These are phyloP conservation scores for Drosophila watanabei DNA, from an alignment of 1,140 invertebrate genomes.

Conservation along the genomic window DNA sequence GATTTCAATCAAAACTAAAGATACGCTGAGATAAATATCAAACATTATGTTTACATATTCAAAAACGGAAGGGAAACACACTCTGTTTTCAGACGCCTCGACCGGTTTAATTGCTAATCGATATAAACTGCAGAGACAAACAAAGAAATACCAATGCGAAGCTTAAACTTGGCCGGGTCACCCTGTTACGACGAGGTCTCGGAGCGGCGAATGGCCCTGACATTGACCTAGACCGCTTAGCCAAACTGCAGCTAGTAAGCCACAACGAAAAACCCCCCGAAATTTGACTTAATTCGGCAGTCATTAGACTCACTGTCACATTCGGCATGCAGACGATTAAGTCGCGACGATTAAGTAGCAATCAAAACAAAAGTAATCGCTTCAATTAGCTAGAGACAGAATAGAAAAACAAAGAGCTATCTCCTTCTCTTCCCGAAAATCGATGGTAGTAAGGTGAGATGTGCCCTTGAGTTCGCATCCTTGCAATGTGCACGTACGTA, in stretches of 20 bases:
- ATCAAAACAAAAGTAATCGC: conserved; percentile 45
- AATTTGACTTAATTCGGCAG: conserved; percentile 15
- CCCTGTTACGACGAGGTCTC: conserved; percentile 15
- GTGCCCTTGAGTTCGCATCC: conserved; percentile 38
- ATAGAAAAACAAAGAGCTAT: neutral
- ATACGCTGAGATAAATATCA: neutral
- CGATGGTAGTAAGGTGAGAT: conserved; percentile 15
- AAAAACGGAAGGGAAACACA: neutral
- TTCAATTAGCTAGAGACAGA: conserved; percentile 3
- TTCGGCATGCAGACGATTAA: conserved; percentile 31
- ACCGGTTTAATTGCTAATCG: conserved; percentile 29
- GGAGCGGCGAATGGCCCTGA: conserved; percentile 36
- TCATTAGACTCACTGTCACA: conserved; percentile 22
- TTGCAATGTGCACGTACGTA: neutral
- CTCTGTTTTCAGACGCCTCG: neutral
- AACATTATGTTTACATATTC: neutral
- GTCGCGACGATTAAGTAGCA: conserved; percentile 11
- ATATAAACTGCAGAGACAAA: conserved; percentile 24
- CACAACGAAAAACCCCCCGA: conserved; percentile 8
- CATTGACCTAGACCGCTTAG: conserved; percentile 53
- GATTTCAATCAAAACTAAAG: neutral
- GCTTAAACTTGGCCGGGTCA: conserved; percentile 42
- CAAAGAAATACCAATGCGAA: conserved; percentile 16
- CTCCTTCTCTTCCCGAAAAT: conserved; percentile 8
- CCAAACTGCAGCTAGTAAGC: neutral